Percentiles rank a stretch among this genome's conserved stretches.
These are phyloP conservation scores for Pantherophis alleghaniensis DNA, from an alignment of 2,797 vertebrate genomes.

Conservation along the genomic window DNA sequence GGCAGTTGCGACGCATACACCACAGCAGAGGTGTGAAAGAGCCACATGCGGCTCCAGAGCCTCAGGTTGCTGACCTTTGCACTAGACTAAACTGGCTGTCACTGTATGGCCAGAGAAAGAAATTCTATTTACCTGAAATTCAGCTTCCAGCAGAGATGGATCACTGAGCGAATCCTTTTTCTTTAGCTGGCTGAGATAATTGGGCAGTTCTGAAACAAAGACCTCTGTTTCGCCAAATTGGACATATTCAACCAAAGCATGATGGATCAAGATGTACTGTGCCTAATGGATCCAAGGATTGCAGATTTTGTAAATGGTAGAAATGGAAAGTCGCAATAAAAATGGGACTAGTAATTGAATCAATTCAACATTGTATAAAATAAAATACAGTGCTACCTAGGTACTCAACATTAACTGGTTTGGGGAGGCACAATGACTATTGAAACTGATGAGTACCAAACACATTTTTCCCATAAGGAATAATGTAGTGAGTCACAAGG, in stretches of 20 bases:
- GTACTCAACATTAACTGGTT: not conserved
- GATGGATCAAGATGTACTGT: conserved; percentile 97
- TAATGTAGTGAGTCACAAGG: not conserved
- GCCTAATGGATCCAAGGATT: conserved; percentile 70
- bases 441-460: not conserved
- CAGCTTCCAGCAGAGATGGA: conserved; percentile 79
- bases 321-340: not conserved
- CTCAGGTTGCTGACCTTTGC: too few relatives aligned
- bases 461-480: not conserved
- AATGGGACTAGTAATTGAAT: not conserved
- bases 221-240: conserved; percentile 95
- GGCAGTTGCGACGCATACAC: too few relatives aligned
- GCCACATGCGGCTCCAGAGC: too few relatives aligned
- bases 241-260: conserved; percentile 91
- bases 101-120: not conserved
- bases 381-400: not conserved
- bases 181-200: conserved; percentile 75
- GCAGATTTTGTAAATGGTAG: conserved; percentile 21
- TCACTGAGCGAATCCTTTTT: conserved; percentile 74
- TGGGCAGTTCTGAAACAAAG: conserved; percentile 80
- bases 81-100: not conserved
- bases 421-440: not conserved
- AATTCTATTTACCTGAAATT: conserved; percentile 83
- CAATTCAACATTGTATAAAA: not conserved
- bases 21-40: too few relatives aligned